phyloP scores from a whole-genome alignment of 1,140 invertebrate species.

The Lepidurus couesii region DNA sequence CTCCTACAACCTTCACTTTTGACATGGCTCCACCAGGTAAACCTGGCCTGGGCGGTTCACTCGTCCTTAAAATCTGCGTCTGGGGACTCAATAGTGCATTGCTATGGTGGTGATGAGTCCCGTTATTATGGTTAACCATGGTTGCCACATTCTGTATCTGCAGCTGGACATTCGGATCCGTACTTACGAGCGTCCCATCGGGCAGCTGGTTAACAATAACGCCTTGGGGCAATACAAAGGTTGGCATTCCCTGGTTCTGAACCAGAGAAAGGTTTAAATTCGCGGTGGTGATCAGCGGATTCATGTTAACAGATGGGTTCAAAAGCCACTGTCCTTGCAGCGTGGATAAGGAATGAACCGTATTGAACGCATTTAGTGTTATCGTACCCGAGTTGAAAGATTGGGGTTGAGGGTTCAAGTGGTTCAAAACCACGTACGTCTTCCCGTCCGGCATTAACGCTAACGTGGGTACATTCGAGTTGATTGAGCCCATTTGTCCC shows the following conservation, averaged over 20 bases:
- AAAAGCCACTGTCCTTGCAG: not conserved
- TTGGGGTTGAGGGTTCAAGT: constrained; percentile 36
- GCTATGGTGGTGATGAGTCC: not conserved
- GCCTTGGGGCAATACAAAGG: constrained; percentile 58
- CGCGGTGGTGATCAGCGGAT: not conserved
- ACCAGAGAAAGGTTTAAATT: not conserved
- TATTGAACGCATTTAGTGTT: not conserved
- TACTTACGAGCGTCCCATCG: constrained; percentile 54
- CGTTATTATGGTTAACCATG: not conserved
- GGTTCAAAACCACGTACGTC: constrained; percentile 34
- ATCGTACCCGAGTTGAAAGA: not conserved
- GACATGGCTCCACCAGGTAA: not conserved
- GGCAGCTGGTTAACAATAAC: constrained; percentile 61
- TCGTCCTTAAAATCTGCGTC: not conserved
- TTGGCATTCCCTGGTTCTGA: not conserved
- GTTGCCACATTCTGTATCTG: constrained; percentile 65
- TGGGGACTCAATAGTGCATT: not conserved
- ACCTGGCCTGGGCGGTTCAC: not conserved
- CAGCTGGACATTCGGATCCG: constrained; percentile 60
- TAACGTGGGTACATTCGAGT: constrained; percentile 53
- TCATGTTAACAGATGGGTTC: constrained; percentile 13
- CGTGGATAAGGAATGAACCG: not conserved
- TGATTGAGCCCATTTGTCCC: constrained; percentile 18
- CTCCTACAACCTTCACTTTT: not conserved
- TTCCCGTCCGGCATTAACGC: constrained; percentile 57